Percentiles rank a stretch among this genome's conserved stretches.
Conservation (phyloP, 2,113 vertebrate genomes). For the Nothocercus julius region DNA sequence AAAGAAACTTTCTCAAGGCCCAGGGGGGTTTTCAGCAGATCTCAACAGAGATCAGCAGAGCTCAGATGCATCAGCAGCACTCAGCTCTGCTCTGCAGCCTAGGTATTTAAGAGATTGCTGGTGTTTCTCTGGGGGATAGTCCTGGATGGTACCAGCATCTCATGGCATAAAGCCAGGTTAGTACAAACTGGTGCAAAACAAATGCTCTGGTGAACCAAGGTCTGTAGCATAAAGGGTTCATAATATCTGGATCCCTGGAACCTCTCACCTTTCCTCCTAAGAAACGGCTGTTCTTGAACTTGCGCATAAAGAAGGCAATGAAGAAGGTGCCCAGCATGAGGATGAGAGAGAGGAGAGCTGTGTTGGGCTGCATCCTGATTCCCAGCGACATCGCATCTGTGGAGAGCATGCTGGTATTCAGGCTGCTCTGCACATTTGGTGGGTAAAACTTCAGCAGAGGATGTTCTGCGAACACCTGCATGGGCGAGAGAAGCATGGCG, state of each 20-base stretch:
- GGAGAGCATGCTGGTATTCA: conserved; percentile 63
- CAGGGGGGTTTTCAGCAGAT: neutral
- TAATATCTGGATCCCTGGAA: neutral
- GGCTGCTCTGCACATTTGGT: conserved; percentile 26
- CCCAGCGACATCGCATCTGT: conserved; percentile 13
- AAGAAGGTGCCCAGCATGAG: conserved; percentile 98
- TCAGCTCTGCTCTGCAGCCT: neutral
- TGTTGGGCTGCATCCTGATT: conserved; percentile 92
- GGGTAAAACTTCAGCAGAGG: conserved; percentile 90
- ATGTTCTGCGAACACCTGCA: conserved; percentile 93
- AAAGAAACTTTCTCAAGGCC: neutral
- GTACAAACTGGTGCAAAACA: neutral
- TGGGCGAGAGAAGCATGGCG: neutral
- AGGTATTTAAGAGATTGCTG: neutral
- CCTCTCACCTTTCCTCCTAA: conserved; percentile 91
- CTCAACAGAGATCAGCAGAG: neutral
- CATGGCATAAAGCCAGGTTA: neutral
- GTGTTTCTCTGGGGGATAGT: neutral
- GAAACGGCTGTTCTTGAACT: conserved; percentile 97
- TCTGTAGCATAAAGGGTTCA: neutral
- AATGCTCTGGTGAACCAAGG: neutral
- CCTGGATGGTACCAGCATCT: neutral
- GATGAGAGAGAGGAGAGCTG: conserved; percentile 93
- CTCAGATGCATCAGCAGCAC: neutral
- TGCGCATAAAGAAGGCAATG: conserved; percentile 95